Evolutionary conservation across 2,113 vertebrate species (phyloP), one percentile per base, ranked within the genome.

Genomic region (Sceloporus undulatus): DNA sequence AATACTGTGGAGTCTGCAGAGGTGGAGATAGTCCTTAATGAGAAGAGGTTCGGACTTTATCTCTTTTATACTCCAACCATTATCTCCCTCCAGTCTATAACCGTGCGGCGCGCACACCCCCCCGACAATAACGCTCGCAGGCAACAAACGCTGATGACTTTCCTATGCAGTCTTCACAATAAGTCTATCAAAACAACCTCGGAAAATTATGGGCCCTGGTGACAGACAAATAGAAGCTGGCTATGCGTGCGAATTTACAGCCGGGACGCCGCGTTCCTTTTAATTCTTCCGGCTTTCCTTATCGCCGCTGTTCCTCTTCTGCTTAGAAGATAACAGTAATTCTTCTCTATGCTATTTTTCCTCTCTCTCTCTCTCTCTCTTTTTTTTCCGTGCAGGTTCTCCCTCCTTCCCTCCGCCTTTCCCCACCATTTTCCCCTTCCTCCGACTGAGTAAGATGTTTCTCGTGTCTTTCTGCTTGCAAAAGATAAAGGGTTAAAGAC

Each of bases 401-500:
- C 42, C 91, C 93, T 95, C 96, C 94, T 42, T 84, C 88, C 59
- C 90, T 86, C 42, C 91, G 93, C 95, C 96, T 93, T 42, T 84
- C 88, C 59, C 90, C 9, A 73, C 14, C 87, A 14, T 80, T 25
- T 38, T 85, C 52, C 93, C 52, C 93, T 92, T 95, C 96, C 94
- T 95, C 97, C 96, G 95, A 97, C 97, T 97, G 97, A 97, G 97
- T 96, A 96, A 97, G 97, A 97, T 98, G 98, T 98, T 98, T 97
- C 97, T 96, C 96, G 93, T 97, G 98, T 98, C 98, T 99, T 98
- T 98, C 98, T 99, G 98, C 98, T 98, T 97, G 96, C 98, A 98
- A 97, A 98, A 99, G 98, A 99, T 99, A 98, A 99, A 99, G 98
- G 98, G 98, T 99, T 99, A 99, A 98, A 98, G 98, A 98, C 98